phyloP scores from a whole-genome alignment of 2,888 invertebrate genomes.

The Hybos culiciformis region DNA sequence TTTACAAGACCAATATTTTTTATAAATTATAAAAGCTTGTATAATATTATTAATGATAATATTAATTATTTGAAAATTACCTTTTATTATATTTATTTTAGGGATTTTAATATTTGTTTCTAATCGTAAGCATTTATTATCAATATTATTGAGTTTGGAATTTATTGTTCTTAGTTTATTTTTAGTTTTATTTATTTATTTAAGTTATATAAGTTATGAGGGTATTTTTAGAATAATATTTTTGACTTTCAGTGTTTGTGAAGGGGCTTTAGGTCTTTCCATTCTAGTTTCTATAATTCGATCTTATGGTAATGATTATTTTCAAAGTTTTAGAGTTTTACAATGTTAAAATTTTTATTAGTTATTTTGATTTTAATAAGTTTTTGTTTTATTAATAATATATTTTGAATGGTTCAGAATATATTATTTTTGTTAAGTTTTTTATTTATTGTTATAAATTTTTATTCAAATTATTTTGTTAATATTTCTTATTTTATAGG shows the following conservation, averaged over 20 bases:
- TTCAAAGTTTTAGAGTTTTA: constrained; percentile 43
- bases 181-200: constrained; percentile 39
- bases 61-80: constrained; percentile 33
- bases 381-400: constrained; percentile 39
- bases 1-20: constrained; percentile 57
- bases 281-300: constrained; percentile 49
- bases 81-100: constrained; percentile 39
- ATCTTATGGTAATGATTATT: constrained; percentile 49
- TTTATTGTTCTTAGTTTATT: constrained; percentile 45
- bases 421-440: constrained; percentile 39
- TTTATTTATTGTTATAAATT: constrained; percentile 36
- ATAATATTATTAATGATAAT: constrained; percentile 39
- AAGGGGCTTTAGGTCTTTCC: constrained; percentile 47
- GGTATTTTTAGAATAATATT: constrained; percentile 45
- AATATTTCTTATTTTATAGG: constrained; percentile 33
- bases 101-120: constrained; percentile 41
- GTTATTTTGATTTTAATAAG: constrained; percentile 39
- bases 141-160: constrained; percentile 45
- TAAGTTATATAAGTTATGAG: constrained; percentile 37
- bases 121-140: constrained; percentile 45
- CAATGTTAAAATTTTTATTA: constrained; percentile 44
- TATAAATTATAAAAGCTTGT: constrained; percentile 52
- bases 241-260: constrained; percentile 50
- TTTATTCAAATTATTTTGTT: constrained; percentile 27
- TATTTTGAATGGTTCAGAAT: constrained; percentile 42